These are phyloP conservation scores for Clytia hemisphaerica DNA, from an alignment of 30 jellyfish, hydroid and myxozoan species.

Conservation along the genomic window DNA sequence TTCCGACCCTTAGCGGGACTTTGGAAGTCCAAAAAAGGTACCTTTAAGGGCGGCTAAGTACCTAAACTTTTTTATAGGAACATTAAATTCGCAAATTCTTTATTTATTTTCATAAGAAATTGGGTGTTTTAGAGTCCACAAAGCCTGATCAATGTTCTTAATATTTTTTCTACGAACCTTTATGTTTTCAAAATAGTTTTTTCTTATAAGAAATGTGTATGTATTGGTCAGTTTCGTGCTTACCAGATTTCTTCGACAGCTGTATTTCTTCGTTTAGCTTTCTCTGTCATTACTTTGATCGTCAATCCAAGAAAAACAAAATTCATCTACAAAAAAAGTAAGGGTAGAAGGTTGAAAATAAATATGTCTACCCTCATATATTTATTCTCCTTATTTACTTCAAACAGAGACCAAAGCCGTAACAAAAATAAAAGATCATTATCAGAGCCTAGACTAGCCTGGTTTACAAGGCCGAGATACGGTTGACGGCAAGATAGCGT, in stretches of 20 bases:
- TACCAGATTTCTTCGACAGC: conserved; percentile 54
- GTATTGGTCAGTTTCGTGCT: not conserved
- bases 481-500: no score
- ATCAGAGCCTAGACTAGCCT: no score
- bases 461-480: no score
- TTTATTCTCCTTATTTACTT: not conserved
- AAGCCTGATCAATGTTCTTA: no score
- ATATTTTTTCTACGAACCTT: not conserved
- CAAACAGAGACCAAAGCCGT: not conserved
- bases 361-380: not conserved
- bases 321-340: conserved; percentile 34
- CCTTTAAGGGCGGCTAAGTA: no score
- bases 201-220: not conserved
- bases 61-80: no score
- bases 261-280: conserved; percentile 44
- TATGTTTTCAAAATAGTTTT: not conserved
- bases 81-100: no score
- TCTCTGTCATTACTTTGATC: conserved; percentile 38
- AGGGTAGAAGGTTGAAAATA: not conserved
- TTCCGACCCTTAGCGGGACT: no score
- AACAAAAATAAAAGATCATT: not conserved
- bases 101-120: no score
- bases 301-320: conserved; percentile 42
- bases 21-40: no score
- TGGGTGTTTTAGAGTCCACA: no score